Percentiles rank a stretch among this genome's conserved stretches.
phyloP scores from a whole-genome alignment of 2,113 vertebrate genomes.

The Sylvilagus bachmani region DNA sequence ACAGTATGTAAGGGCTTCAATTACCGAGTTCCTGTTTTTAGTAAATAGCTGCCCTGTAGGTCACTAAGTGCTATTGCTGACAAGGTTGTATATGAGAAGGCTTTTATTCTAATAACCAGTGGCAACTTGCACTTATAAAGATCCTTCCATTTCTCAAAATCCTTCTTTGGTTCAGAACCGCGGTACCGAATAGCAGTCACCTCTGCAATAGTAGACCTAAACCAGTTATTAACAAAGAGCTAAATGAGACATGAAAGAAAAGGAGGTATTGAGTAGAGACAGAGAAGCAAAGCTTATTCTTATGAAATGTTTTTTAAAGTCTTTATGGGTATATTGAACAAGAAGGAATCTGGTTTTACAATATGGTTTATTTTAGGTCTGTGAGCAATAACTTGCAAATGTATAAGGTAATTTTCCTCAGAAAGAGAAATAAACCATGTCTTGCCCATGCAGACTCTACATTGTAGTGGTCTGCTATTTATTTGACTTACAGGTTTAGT shows the following conservation, averaged over 20 bases:
- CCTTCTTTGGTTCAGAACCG: slow-evolving; percentile 40
- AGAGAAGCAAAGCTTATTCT: slow-evolving; percentile 19
- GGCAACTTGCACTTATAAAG: slow-evolving; percentile 65
- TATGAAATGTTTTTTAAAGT: not conserved
- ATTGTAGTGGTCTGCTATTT: slow-evolving; percentile 13
- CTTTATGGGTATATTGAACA: slow-evolving; percentile 3
- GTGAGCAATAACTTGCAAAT: slow-evolving; percentile 18
- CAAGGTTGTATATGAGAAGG: slow-evolving; percentile 72
- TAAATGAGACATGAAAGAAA: slow-evolving; percentile 50
- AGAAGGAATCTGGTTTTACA: not conserved
- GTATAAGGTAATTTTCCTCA: not conserved
- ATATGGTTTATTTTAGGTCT: not conserved
- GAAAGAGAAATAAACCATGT: not conserved
- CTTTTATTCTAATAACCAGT: slow-evolving; percentile 80
- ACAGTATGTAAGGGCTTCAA: slow-evolving; percentile 24
- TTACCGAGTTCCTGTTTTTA: slow-evolving; percentile 72
- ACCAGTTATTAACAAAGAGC: slow-evolving; percentile 56
- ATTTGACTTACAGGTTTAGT: not conserved
- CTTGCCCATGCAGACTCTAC: not conserved
- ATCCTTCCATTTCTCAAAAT: slow-evolving; percentile 57
- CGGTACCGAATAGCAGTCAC: slow-evolving; percentile 35
- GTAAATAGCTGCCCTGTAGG: slow-evolving; percentile 76
- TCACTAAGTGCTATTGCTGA: slow-evolving; percentile 78
- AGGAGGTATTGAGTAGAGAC: slow-evolving; percentile 26
- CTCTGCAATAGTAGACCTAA: slow-evolving; percentile 11